phyloP scores from a whole-genome alignment of 2,888 invertebrate genomes.

The Spilarctia lutea region DNA sequence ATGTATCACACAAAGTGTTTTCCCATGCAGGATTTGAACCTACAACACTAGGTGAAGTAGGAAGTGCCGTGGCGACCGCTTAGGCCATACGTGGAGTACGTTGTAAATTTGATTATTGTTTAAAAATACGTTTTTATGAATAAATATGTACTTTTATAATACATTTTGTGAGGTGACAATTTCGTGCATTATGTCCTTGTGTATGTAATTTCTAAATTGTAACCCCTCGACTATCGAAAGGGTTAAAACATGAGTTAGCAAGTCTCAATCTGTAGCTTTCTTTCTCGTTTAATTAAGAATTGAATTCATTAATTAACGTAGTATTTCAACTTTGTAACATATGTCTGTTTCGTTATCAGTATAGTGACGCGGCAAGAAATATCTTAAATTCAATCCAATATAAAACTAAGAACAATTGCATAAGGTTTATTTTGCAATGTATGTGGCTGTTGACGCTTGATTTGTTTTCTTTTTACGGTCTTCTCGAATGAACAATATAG shows the following conservation, averaged over 20 bases:
- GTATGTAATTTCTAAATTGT: not conserved
- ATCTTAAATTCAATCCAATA: not conserved
- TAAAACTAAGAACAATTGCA: not conserved
- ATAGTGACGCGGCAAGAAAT: conserved; percentile 64
- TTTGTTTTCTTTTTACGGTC: conserved; percentile 67
- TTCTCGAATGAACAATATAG: conserved; percentile 76
- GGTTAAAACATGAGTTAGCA: conserved; percentile 38
- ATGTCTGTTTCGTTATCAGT: conserved; percentile 54
- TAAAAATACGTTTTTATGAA: not conserved
- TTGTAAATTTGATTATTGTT: not conserved
- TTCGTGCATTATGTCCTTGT: not conserved
- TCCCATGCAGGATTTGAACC: too few species aligned
- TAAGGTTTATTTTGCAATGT: conserved; percentile 32
- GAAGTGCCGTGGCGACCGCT: too few species aligned
- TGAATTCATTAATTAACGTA: conserved; percentile 51
- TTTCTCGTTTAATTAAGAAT: conserved; percentile 41
- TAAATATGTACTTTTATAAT: too few species aligned
- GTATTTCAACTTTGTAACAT: conserved; percentile 43
- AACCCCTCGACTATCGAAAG: conserved; percentile 22
- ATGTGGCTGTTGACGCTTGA: conserved; percentile 45
- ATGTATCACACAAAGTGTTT: too few species aligned
- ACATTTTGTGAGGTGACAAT: not conserved
- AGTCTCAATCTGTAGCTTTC: conserved; percentile 23
- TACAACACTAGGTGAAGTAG: too few species aligned
- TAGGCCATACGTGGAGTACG: too few species aligned